phyloP scores from a whole-genome alignment of 2,888 invertebrate genomes.

The Carabus problematicus region DNA sequence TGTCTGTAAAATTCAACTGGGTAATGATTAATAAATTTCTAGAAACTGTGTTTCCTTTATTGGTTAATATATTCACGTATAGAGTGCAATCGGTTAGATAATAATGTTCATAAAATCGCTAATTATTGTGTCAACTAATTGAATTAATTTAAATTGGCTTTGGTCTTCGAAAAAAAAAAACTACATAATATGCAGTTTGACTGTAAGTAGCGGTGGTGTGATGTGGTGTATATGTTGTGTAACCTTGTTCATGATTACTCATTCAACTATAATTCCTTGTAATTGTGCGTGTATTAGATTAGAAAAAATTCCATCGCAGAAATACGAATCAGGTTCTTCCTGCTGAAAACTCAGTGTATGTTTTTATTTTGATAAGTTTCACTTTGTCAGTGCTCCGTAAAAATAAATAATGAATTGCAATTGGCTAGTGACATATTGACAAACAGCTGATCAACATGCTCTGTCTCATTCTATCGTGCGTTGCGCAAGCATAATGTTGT shows the following conservation, averaged over 20 bases:
- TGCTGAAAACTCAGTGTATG: neutral
- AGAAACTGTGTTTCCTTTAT: neutral
- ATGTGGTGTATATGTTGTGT: neutral
- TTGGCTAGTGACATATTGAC: slow-evolving; percentile 19
- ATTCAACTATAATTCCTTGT: slow-evolving; percentile 29
- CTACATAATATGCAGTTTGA: neutral
- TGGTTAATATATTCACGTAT: neutral
- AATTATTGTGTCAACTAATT: slow-evolving; percentile 21
- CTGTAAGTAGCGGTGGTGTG: slow-evolving; percentile 1
- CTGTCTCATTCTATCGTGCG: slow-evolving; percentile 15
- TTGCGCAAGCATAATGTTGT: slow-evolving; percentile 9
- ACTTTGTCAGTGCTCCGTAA: neutral
- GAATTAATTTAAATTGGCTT: slow-evolving; percentile 39
- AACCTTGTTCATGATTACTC: slow-evolving; percentile 32
- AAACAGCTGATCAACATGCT: slow-evolving; percentile 19
- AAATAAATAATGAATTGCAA: neutral
- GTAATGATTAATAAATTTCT: slow-evolving; percentile 17
- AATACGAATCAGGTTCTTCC: neutral
- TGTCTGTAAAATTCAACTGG: slow-evolving; percentile 29
- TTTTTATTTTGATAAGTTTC: too few relatives aligned
- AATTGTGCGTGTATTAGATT: neutral
- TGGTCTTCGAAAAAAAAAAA: slow-evolving; percentile 13
- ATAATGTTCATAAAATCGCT: slow-evolving; percentile 2
- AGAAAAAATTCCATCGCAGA: too few relatives aligned
- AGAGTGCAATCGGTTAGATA: neutral